A percentile compares a stretch with the other conserved stretches of the same genome.
These are phyloP conservation scores for Ursus arctos DNA, from an alignment of 2,113 vertebrate species.

Conservation along the genomic window DNA sequence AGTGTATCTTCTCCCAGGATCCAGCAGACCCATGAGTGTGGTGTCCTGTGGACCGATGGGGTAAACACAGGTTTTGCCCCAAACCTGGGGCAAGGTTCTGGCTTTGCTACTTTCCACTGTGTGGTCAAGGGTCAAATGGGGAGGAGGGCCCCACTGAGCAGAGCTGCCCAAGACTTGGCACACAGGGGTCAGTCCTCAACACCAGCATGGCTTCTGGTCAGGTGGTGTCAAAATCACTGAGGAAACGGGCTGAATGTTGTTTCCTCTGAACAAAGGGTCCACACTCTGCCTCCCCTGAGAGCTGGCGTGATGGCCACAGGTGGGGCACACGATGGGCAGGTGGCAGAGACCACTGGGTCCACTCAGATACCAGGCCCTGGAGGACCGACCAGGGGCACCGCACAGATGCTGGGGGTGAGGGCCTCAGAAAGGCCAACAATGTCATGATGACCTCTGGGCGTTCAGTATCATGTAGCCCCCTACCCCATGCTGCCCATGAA, in stretches of 20 bases:
- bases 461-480: not conserved
- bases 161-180: not conserved
- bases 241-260: not conserved
- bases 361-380: not conserved
- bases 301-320: not conserved
- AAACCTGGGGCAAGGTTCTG: not conserved
- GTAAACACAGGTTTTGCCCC: not conserved
- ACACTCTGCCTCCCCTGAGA: not conserved
- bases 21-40: not conserved
- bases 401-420: not conserved
- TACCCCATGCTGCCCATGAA: not conserved
- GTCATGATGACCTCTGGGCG: not conserved
- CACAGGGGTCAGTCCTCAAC: not conserved
- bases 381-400: too few species aligned
- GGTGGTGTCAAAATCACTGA: accelerated
- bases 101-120: not conserved
- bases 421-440: not conserved
- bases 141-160: not conserved
- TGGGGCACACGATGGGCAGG: not conserved
- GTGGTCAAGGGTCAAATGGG: not conserved
- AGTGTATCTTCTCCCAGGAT: not conserved
- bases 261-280: not conserved
- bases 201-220: not conserved
- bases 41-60: not conserved
- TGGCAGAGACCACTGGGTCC: not conserved